Percentiles rank a stretch among this genome's conserved stretches.
Conservation (phyloP, 2,797 vertebrate genomes). For the Poeciliopsis gracilis region DNA sequence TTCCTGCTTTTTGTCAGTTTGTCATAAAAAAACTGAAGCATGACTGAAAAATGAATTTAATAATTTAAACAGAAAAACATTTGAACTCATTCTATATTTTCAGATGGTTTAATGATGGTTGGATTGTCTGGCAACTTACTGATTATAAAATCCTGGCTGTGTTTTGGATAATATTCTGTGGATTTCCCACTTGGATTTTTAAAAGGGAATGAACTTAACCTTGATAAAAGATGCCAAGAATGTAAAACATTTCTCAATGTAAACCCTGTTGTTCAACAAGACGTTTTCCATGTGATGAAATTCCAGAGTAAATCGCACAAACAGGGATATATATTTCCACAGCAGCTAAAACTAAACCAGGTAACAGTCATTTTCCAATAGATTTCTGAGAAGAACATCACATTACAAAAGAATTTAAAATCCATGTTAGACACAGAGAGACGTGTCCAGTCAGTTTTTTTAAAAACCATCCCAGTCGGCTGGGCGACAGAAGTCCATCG, state of each 20-base stretch:
- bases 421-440: constrained; percentile 53
- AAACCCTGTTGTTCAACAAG: not conserved
- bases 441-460: constrained; percentile 31
- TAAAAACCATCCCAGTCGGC: constrained; percentile 28
- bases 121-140: constrained; percentile 3
- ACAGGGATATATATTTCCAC: not conserved
- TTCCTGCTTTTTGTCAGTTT: not conserved
- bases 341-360: constrained; percentile 27
- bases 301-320: not conserved
- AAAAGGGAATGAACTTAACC: not conserved
- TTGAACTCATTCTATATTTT: not conserved
- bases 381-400: constrained; percentile 31
- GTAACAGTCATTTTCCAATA: constrained; percentile 69
- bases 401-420: constrained; percentile 34
- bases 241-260: too few relatives aligned
- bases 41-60: not conserved
- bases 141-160: not conserved
- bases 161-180: not conserved
- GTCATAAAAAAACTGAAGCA: not conserved
- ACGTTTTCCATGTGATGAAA: not conserved
- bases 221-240: not conserved
- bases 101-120: not conserved
- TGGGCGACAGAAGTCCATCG: constrained; percentile 11
- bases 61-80: not conserved
- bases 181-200: not conserved